A percentile compares a stretch with the other conserved stretches of the same genome.
These are phyloP conservation scores for Drepana falcataria DNA, from an alignment of 2,888 invertebrate genomes.

Conservation along the genomic window DNA sequence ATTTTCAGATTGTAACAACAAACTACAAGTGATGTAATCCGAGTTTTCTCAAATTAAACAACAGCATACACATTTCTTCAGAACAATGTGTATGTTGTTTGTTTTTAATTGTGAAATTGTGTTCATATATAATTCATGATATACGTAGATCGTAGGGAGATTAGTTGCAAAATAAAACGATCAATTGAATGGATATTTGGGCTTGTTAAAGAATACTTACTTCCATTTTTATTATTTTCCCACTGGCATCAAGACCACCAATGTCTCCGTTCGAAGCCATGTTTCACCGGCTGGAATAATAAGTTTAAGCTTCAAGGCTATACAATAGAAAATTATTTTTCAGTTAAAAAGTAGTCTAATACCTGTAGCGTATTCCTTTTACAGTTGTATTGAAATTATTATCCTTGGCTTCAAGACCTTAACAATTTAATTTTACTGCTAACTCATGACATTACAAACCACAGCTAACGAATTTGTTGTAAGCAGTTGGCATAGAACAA, in stretches of 20 bases:
- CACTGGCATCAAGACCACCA: constrained; percentile 63
- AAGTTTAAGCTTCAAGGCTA: background rate
- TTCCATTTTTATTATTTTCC: constrained; percentile 80
- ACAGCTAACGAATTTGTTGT: background rate
- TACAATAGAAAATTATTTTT: constrained; percentile 2
- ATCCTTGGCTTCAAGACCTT: background rate
- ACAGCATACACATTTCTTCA: too few species aligned
- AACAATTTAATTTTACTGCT: background rate
- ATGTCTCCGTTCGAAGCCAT: constrained; percentile 69
- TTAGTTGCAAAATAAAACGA: background rate
- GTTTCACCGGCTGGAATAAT: constrained; percentile 22
- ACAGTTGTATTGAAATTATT: background rate
- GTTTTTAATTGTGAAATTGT: too few species aligned
- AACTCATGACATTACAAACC: background rate
- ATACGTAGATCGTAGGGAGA: too few species aligned
- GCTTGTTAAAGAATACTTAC: constrained; percentile 43
- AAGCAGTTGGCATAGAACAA: too few species aligned
- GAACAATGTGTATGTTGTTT: too few species aligned
- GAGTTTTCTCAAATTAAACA: too few species aligned
- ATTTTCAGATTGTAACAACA: too few species aligned
- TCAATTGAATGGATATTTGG: background rate
- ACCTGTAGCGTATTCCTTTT: background rate
- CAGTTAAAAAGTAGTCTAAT: constrained; percentile 4
- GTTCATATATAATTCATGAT: too few species aligned
- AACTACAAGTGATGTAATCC: too few species aligned